phyloP scores from a whole-genome alignment of 2,797 vertebrate genomes.

The Gymnopithys bicolor region DNA sequence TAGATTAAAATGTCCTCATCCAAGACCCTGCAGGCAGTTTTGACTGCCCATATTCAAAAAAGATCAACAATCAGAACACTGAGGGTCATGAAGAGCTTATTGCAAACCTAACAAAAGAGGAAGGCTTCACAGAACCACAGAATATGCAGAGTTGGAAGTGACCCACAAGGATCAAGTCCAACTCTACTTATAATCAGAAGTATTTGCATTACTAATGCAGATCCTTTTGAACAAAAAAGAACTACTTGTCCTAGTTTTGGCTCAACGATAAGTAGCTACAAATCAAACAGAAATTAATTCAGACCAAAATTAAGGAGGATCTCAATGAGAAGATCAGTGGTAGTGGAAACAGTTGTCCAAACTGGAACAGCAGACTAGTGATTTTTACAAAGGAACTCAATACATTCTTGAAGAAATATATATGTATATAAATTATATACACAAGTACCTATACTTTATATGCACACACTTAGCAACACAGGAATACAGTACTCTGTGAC shows the following conservation, averaged over 20 bases:
- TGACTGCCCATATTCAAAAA: not conserved
- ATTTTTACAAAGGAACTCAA: not conserved
- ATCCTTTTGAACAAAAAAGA: not conserved
- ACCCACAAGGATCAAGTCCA: not conserved
- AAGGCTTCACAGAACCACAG: not conserved
- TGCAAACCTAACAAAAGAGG: not conserved
- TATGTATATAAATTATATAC: not conserved
- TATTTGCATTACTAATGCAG: not conserved
- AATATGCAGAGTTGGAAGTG: not conserved
- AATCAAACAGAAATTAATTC: not conserved
- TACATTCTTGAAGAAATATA: not conserved
- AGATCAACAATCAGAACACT: not conserved
- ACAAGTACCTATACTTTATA: not conserved
- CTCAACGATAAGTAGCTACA: not conserved
- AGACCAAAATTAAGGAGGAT: not conserved
- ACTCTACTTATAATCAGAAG: not conserved
- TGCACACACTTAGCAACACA: not conserved
- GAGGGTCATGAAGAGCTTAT: not conserved
- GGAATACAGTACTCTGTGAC: not conserved
- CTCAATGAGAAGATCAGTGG: not conserved
- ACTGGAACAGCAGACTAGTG: fast-evolving
- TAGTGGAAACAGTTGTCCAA: not conserved
- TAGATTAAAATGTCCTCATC: not conserved
- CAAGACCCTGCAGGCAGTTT: not conserved
- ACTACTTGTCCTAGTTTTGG: not conserved